phyloP scores from a whole-genome alignment of 30 jellyfish, hydroid and myxozoan species.

The Chrysaora quinquecirrha region DNA sequence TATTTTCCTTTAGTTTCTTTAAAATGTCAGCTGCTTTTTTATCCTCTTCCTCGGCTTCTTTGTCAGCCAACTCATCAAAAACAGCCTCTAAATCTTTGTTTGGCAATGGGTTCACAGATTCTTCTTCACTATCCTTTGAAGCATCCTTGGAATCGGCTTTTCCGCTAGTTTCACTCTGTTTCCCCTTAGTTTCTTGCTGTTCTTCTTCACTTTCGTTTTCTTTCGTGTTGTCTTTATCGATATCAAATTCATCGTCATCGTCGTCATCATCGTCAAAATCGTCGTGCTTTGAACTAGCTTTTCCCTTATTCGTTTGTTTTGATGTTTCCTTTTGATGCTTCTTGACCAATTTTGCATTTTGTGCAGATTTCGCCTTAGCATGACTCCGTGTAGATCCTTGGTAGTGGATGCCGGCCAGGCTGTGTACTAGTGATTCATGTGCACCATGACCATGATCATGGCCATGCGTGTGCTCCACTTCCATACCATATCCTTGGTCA shows the following conservation, averaged over 20 bases:
- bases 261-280: conserved; percentile 53
- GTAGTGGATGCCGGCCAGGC: conserved; percentile 39
- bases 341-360: not conserved
- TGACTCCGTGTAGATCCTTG: conserved; percentile 14
- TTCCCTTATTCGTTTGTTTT: not conserved
- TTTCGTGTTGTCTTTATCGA: conserved; percentile 45
- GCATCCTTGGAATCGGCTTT: conserved; percentile 52
- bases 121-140: conserved; percentile 42
- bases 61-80: conserved; percentile 14
- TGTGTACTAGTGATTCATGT: conserved; percentile 18
- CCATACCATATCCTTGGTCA: conserved; percentile 3
- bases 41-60: conserved; percentile 22
- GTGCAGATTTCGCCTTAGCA: not conserved
- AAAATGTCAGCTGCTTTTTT: conserved; percentile 24
- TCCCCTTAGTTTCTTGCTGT: conserved; percentile 29
- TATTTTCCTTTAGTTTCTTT: conserved; percentile 1
- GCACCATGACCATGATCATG: conserved; percentile 15
- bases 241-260: conserved; percentile 75
- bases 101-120: not conserved
- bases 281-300: not conserved
- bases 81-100: not conserved
- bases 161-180: conserved; percentile 27
- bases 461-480: not conserved
- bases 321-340: not conserved
- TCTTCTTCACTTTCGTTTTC: conserved; percentile 52